Percentiles rank a stretch among this genome's conserved stretches.
These are phyloP conservation scores for Catamblyrhynchus diadema DNA, from an alignment of 2,797 vertebrate species.

Conservation along the genomic window DNA sequence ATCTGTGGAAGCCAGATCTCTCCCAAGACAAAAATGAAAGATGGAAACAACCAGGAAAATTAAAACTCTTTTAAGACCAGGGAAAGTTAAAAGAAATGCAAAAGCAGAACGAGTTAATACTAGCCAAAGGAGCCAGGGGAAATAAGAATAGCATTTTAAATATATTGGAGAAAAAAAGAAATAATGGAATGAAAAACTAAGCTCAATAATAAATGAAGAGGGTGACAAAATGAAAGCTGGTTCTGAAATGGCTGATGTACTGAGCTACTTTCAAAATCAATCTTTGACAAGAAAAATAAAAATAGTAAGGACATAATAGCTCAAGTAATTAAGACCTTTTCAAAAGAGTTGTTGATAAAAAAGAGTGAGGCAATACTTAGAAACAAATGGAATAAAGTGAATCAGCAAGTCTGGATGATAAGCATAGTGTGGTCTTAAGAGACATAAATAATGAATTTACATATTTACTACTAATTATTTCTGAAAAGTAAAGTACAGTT, in stretches of 20 bases:
- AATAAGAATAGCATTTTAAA: conserved; percentile 50
- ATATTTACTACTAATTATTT: conserved; percentile 59
- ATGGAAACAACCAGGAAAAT: conserved; percentile 23
- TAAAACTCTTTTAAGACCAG: conserved; percentile 31
- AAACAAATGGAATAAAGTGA: conserved; percentile 33
- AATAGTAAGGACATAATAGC: conserved; percentile 34
- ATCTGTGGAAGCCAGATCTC: neutral
- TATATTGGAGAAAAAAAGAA: conserved; percentile 20
- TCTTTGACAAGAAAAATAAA: conserved; percentile 47
- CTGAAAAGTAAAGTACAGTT: conserved; percentile 38
- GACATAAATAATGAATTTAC: conserved; percentile 60
- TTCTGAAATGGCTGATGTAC: conserved; percentile 48
- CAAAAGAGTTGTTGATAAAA: conserved; percentile 52
- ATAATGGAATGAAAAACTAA: conserved; percentile 40
- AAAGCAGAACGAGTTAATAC: conserved; percentile 36
- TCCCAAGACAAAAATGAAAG: conserved; percentile 16
- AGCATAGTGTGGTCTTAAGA: conserved; percentile 28
- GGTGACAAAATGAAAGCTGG: conserved; percentile 48
- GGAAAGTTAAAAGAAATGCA: conserved; percentile 45
- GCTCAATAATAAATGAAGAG: conserved; percentile 43
- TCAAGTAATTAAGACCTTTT: conserved; percentile 58
- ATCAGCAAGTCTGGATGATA: conserved; percentile 38
- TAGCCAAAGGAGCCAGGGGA: conserved; percentile 42
- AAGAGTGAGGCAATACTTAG: conserved; percentile 29
- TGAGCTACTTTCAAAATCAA: conserved; percentile 39